Percentiles rank a stretch among this genome's conserved stretches.
phyloP scores from a whole-genome alignment of 2,113 vertebrate species.

The Lepus timidus region DNA sequence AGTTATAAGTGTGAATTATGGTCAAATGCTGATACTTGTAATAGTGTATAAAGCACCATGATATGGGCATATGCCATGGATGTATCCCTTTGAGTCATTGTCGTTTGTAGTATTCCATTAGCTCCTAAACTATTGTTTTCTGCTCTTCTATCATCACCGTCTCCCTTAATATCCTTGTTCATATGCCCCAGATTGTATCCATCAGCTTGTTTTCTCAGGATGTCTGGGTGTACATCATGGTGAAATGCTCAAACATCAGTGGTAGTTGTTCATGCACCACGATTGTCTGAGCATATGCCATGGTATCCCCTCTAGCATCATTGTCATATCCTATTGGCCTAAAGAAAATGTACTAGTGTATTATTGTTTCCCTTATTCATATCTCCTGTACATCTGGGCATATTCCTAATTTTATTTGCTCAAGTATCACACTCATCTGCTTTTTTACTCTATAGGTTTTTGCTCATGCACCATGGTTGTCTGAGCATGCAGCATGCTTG shows the following conservation, averaged over 20 bases:
- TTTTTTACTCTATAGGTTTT: constrained; percentile 57
- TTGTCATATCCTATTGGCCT: neutral
- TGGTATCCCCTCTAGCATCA: constrained; percentile 31
- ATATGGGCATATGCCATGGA: neutral
- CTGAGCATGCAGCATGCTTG: constrained; percentile 69
- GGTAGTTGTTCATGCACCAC: constrained; percentile 4
- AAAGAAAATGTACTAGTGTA: constrained; percentile 4
- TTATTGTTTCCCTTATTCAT: constrained; percentile 37
- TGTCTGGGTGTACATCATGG: neutral
- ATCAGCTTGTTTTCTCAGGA: constrained; percentile 33
- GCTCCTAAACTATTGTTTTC: neutral
- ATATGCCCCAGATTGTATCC: neutral
- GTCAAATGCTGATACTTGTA: neutral
- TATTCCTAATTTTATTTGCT: neutral
- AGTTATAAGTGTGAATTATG: neutral
- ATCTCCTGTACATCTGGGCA: neutral
- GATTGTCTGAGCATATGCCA: neutral
- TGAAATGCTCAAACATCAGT: constrained; percentile 49
- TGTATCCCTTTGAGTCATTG: constrained; percentile 11
- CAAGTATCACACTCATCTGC: neutral
- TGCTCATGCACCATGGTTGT: constrained; percentile 72
- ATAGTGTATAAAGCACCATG: constrained; percentile 2
- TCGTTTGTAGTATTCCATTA: constrained; percentile 6
- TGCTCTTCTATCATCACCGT: neutral
- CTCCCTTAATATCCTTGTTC: neutral